phyloP scores from a whole-genome alignment of 2,113 vertebrate genomes.

The Turnix velox region DNA sequence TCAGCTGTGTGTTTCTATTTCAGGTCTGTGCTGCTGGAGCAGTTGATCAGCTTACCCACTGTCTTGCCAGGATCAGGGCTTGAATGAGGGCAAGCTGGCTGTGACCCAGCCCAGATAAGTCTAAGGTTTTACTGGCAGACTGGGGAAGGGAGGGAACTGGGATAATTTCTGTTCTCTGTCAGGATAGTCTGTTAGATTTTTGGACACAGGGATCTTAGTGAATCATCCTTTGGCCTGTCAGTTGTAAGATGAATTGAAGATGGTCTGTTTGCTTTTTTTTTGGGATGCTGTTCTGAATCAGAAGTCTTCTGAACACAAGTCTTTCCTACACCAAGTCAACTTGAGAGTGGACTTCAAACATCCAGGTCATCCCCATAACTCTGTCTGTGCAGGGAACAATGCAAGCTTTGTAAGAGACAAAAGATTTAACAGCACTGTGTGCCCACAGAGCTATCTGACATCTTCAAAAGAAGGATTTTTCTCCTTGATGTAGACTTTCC shows the following conservation, averaged over 20 bases:
- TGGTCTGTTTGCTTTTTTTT: background rate
- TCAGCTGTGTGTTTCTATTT: background rate
- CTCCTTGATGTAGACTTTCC: background rate
- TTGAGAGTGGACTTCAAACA: background rate
- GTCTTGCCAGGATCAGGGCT: constrained; percentile 18
- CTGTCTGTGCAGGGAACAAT: background rate
- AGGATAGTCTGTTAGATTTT: background rate
- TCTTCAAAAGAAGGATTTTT: background rate
- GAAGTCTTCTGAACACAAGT: background rate
- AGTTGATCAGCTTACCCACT: constrained; percentile 27
- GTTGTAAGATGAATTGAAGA: background rate
- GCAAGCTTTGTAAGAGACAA: background rate
- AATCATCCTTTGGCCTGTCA: background rate
- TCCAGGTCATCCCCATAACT: background rate
- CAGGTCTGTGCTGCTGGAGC: background rate
- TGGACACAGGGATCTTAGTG: background rate
- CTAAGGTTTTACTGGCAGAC: background rate
- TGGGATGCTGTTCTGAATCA: background rate
- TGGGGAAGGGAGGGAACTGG: background rate
- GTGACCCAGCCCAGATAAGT: constrained; percentile 5
- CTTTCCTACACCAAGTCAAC: background rate
- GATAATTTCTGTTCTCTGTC: background rate
- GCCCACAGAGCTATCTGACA: too few relatives aligned
- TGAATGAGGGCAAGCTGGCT: constrained; percentile 46
- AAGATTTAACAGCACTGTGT: too few relatives aligned